Evolutionary conservation across 2,888 invertebrate species (phyloP).

Genomic region (Lasioglossum morio): DNA sequence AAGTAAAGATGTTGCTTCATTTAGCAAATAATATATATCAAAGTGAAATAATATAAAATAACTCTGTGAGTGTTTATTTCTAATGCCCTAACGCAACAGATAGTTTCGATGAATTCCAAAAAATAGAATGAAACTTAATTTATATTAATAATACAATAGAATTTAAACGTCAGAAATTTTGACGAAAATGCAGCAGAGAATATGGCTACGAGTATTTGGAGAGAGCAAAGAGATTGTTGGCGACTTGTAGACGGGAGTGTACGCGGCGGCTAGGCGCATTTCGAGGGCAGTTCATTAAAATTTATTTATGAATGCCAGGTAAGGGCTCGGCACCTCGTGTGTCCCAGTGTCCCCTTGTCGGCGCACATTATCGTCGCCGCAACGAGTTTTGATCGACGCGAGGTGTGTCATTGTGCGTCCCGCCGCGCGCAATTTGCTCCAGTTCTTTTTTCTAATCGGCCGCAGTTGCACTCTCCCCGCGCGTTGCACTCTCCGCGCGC

Average conservation of each 20-base stretch:
- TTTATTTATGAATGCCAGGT: constrained; percentile 81
- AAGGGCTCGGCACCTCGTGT: constrained; percentile 78
- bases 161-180: neutral
- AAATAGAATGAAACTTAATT: neutral
- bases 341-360: constrained; percentile 57
- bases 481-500: no score
- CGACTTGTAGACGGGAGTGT: constrained; percentile 7
- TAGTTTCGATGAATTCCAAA: neutral
- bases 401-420: constrained; percentile 78
- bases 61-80: no score
- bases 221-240: neutral
- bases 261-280: constrained; percentile 44
- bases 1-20: no score
- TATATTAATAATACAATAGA: no score
- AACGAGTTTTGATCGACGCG: constrained; percentile 65
- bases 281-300: constrained; percentile 79
- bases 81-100: no score
- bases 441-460: constrained; percentile 68
- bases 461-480: constrained; percentile 3
- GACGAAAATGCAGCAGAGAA: neutral
- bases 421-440: constrained; percentile 77
- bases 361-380: constrained; percentile 63
- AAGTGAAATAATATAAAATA: no score
- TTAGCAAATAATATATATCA: no score
- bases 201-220: neutral